Evolutionary conservation across 1,140 invertebrate genomes (phyloP).

Genomic region (Drosophila littoralis): DNA sequence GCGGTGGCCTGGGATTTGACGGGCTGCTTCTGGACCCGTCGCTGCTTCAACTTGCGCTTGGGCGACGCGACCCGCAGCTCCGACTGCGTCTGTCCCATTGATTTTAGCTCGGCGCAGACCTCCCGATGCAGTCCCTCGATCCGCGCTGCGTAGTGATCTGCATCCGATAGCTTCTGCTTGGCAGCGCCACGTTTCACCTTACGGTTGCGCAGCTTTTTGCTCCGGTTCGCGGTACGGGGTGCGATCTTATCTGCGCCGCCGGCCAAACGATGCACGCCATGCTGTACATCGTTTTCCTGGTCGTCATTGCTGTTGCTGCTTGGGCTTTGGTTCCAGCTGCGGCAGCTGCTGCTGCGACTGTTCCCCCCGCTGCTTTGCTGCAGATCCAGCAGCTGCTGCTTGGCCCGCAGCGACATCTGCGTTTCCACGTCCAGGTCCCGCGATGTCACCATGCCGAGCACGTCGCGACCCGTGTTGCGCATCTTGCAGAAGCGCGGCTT

Average conservation of each 20-base stretch:
- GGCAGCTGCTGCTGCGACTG: background rate
- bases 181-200: background rate
- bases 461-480: slow-evolving; percentile 47
- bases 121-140: slow-evolving; percentile 61
- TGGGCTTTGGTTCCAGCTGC: background rate
- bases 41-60: background rate
- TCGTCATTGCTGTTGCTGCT: background rate
- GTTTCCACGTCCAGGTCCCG: slow-evolving; percentile 65
- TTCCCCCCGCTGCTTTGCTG: background rate
- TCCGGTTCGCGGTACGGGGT: background rate
- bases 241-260: slow-evolving; percentile 21
- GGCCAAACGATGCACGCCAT: slow-evolving; percentile 5
- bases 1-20: background rate
- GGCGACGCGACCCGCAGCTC: background rate
- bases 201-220: background rate
- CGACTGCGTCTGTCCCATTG: background rate
- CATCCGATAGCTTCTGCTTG: background rate
- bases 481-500: slow-evolving; percentile 62
- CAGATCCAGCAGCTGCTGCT: background rate
- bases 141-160: background rate
- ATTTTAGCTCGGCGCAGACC: slow-evolving; percentile 53
- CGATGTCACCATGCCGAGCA: slow-evolving; percentile 53
- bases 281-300: background rate
- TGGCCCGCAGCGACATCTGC: slow-evolving; percentile 45
- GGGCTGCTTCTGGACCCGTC: background rate